phyloP scores from a whole-genome alignment of 2,797 vertebrate species.

The Gymnothorax javanicus region DNA sequence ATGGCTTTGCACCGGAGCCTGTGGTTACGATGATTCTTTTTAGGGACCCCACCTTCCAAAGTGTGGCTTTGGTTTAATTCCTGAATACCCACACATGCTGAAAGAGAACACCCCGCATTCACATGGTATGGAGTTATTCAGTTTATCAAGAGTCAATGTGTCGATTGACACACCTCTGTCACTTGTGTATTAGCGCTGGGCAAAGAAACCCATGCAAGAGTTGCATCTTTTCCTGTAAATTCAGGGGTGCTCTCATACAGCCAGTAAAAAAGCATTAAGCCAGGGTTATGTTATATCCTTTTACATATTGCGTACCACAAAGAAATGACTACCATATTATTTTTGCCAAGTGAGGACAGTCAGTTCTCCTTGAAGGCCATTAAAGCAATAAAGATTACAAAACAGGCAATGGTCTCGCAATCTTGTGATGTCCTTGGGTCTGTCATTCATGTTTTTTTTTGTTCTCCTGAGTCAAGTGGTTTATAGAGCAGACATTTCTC shows the following conservation, averaged over 20 bases:
- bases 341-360: background rate
- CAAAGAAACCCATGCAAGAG: background rate
- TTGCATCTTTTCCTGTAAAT: background rate
- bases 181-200: background rate
- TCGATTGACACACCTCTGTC: background rate
- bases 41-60: background rate
- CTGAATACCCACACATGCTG: background rate
- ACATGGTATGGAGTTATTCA: background rate
- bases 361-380: background rate
- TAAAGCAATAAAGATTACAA: background rate
- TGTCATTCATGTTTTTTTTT: background rate
- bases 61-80: background rate
- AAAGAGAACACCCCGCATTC: background rate
- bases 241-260: background rate
- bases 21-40: background rate
- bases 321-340: background rate
- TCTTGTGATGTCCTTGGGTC: background rate
- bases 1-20: background rate
- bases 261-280: background rate
- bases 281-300: background rate
- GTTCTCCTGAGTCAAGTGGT: background rate
- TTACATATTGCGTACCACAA: background rate
- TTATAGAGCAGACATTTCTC: constrained; percentile 40
- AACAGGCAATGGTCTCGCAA: background rate
- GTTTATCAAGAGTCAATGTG: too few relatives aligned